phyloP scores from a whole-genome alignment of 2,797 vertebrate species.

The Pseudochaenichthys georgianus region DNA sequence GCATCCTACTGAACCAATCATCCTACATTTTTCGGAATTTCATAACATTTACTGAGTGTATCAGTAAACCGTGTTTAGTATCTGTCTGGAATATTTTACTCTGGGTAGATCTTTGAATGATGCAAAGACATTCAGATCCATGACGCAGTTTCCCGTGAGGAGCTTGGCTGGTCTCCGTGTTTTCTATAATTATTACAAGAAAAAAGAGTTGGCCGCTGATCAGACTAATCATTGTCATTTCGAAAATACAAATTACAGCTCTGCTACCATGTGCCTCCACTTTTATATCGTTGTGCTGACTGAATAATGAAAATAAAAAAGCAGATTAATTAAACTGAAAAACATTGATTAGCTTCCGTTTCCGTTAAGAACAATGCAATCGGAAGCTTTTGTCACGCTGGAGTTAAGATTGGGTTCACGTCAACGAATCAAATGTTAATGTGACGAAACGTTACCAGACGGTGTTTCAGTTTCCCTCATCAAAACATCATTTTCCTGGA shows the following conservation, averaged over 20 bases:
- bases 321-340: background rate
- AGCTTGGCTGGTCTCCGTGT: background rate
- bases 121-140: too few relatives aligned
- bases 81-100: too few relatives aligned
- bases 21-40: too few relatives aligned
- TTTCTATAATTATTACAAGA: background rate
- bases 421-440: slow-evolving; percentile 15
- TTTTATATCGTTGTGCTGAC: background rate
- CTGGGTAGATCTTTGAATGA: too few relatives aligned
- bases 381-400: slow-evolving; percentile 5
- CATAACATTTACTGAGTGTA: too few relatives aligned
- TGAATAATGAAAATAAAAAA: slow-evolving; percentile 4
- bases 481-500: background rate
- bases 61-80: too few relatives aligned
- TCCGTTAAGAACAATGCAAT: background rate
- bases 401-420: background rate
- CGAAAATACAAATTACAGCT: background rate
- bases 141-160: background rate
- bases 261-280: background rate
- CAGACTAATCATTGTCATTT: background rate
- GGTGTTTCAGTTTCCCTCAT: slow-evolving; percentile 10
- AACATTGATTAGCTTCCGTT: slow-evolving; percentile 6
- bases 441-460: slow-evolving; percentile 5
- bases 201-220: background rate
- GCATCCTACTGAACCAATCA: too few relatives aligned